Conservation (phyloP, 2,888 invertebrate species). For the Stenichneumon culpator region DNA sequence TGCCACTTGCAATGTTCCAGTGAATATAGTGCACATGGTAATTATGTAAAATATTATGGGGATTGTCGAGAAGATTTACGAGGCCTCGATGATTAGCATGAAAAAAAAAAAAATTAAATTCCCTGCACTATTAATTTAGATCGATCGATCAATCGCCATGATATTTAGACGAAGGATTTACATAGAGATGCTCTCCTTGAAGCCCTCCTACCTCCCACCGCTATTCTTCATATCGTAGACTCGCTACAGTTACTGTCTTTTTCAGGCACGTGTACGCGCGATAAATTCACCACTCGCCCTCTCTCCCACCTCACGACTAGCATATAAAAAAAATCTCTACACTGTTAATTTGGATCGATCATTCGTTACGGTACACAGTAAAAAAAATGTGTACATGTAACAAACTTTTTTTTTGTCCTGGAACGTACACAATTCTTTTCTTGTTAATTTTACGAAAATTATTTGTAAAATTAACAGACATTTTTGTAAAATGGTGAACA, state of each 20-base stretch:
- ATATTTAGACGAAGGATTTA: too few relatives aligned
- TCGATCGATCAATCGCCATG: conserved; percentile 19
- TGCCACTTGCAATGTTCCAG: conserved; percentile 6
- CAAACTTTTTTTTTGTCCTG: too few relatives aligned
- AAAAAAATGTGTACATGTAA: too few relatives aligned
- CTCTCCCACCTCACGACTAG: conserved; percentile 36
- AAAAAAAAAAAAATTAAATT: conserved; percentile 25
- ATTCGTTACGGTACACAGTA: conserved; percentile 16
- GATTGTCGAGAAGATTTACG: conserved; percentile 59
- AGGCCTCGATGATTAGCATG: conserved; percentile 52
- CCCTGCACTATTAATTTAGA: not conserved
- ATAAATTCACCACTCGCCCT: conserved; percentile 1
- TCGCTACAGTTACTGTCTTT: conserved; percentile 64
- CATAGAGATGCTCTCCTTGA: conserved; percentile 60
- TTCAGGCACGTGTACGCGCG: conserved; percentile 59
- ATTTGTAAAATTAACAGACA: too few relatives aligned
- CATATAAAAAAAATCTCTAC: conserved; percentile 5
- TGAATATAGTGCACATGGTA: too few relatives aligned
- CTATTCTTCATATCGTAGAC: conserved; percentile 58
- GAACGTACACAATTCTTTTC: too few relatives aligned
- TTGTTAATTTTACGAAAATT: too few relatives aligned
- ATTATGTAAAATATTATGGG: conserved; percentile 5
- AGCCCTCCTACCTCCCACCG: conserved; percentile 53
- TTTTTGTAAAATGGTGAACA: too few relatives aligned
- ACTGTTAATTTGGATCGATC: conserved; percentile 46